Conservation (phyloP, 2,888 invertebrate genomes). For the Adineta ricciae region DNA sequence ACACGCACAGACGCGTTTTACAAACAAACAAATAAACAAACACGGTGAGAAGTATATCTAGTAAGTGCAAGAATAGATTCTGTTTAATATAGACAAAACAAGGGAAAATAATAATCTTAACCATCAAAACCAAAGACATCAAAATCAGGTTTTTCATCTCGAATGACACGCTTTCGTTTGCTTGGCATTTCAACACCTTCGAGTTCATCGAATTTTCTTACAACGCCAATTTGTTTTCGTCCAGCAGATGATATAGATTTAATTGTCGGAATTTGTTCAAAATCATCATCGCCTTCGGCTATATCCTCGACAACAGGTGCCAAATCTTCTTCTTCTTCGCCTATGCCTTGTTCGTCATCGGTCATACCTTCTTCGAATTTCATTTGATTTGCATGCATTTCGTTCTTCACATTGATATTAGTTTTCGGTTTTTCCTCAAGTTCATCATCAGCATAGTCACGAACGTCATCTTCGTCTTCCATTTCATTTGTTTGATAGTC, state of each 20-base stretch:
- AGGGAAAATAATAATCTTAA: background rate
- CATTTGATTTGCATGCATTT: background rate
- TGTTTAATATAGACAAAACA: background rate
- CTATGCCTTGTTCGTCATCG: background rate
- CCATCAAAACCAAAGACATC: background rate
- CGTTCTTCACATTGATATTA: background rate
- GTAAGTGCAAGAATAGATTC: background rate
- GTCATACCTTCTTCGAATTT: background rate
- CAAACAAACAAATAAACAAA: background rate
- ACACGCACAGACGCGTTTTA: background rate
- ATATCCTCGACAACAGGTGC: background rate
- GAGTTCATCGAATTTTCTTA: background rate
- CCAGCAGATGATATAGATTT: background rate
- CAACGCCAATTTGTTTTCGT: background rate
- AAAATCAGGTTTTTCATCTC: background rate
- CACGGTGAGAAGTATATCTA: background rate
- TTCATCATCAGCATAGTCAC: background rate
- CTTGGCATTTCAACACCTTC: background rate
- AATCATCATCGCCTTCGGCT: background rate
- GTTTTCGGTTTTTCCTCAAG: background rate
- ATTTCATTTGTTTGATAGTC: background rate
- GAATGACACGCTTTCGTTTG: background rate
- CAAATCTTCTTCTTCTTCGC: background rate
- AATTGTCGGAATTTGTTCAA: background rate
- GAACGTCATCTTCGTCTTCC: background rate